Evolutionary conservation across 2,797 vertebrate species (phyloP).

Genomic region (Ambastaia sidthimunki): DNA sequence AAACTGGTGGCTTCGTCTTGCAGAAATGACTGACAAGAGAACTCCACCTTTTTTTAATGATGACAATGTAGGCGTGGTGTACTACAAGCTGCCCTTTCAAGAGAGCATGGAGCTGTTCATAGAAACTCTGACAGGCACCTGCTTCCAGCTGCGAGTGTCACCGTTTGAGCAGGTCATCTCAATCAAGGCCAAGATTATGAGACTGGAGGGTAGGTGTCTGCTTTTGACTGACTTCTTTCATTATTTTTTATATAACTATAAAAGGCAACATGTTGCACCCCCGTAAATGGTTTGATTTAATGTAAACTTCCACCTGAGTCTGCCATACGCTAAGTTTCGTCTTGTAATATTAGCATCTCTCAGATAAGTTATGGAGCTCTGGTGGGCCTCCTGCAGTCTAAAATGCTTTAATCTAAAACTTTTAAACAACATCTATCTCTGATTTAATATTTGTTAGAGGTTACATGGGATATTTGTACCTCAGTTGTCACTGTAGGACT

Average conservation of each 20-base stretch:
- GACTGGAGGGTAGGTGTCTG: conserved; percentile 89
- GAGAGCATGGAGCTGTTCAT: conserved; percentile 97
- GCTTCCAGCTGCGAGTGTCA: conserved; percentile 92
- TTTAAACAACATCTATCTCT: too few species aligned
- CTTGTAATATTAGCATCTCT: not conserved
- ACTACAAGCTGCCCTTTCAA: conserved; percentile 88
- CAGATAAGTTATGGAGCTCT: too few species aligned
- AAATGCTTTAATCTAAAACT: too few species aligned
- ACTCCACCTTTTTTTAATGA: conserved; percentile 96
- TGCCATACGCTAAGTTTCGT: not conserved
- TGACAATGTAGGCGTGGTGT: conserved; percentile 85
- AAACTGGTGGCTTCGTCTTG: conserved; percentile 47
- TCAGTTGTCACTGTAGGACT: not conserved
- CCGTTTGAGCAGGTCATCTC: conserved; percentile 93
- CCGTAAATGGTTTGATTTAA: not conserved
- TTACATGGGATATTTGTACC: not conserved
- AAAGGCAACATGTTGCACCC: not conserved
- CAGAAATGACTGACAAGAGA: conserved; percentile 91
- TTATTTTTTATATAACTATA: not conserved
- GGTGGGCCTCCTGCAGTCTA: too few species aligned
- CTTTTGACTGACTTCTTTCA: not conserved
- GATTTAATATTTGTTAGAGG: too few species aligned
- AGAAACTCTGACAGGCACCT: conserved; percentile 96
- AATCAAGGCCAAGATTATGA: conserved; percentile 97
- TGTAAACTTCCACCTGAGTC: not conserved